Conservation (phyloP, 2,113 vertebrate genomes). For the Varanus salvator region DNA sequence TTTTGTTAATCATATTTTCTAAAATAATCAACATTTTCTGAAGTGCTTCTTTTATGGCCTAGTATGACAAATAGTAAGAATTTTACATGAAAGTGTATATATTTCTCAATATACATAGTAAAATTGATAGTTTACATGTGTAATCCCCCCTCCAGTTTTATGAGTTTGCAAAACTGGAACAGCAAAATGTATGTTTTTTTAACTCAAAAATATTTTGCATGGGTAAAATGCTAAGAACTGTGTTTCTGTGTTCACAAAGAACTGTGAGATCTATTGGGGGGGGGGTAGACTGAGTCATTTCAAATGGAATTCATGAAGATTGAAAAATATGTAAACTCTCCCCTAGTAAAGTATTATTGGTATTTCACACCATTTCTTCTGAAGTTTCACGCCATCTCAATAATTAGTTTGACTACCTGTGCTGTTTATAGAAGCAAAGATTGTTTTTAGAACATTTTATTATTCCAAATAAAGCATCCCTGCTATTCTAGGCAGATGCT, state of each 20-base stretch:
- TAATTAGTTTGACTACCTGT: neutral
- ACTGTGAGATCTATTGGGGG: neutral
- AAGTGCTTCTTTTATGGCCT: no score
- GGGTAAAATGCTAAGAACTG: neutral
- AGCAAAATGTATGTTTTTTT: neutral
- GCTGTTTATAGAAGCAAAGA: neutral
- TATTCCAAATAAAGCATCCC: no score
- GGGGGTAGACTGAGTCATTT: neutral
- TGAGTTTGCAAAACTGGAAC: neutral
- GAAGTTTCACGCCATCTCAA: neutral
- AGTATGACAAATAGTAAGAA: no score
- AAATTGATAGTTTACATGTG: no score
- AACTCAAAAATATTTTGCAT: neutral
- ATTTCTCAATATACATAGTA: no score
- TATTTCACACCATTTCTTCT: neutral
- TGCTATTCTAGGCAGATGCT: no score
- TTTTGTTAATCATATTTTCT: no score
- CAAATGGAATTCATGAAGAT: neutral
- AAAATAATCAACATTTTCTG: no score
- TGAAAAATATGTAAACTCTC: neutral
- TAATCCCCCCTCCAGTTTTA: no score
- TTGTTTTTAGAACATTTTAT: neutral
- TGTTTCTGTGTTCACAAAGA: neutral
- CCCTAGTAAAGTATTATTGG: neutral
- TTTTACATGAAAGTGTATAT: no score